Evolutionary conservation across 2,888 invertebrate species (phyloP), one percentile per base, ranked within the genome.

Genomic region (Sinohyriopsis cumingii): DNA sequence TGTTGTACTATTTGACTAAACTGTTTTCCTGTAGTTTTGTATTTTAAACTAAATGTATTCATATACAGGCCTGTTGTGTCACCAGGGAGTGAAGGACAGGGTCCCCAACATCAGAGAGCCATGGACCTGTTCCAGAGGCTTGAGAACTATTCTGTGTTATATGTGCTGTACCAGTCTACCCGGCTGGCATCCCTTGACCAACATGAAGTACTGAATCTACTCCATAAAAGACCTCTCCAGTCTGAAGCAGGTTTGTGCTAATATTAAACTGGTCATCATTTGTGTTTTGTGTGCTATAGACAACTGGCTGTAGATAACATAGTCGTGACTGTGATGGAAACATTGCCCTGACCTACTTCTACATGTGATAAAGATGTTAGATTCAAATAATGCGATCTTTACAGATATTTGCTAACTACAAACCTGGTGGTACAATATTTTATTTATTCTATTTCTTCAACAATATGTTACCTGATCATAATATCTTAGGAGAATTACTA

Each of bases 61-160:
- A 20, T 68, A 59, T 61, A 22, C 59, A 81, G 81, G 57, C 81
- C 81, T 22, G 62, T 81, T 45, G 57, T 78, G 59, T 69, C 73
- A 56, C 68, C 70, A 55, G 77, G 76, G 15, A 25, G 63, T 19
- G 57, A 54, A 18, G 55, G 70, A 12, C 62, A 59, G 1, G 75
- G 67, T 55, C 76, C 76, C 19, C 75, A 80, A 64, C 70, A 73
- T 45, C 77, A 78, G 72, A 67, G 82, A 70, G 84, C 85, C 22
- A 81, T 84, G 56, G 82, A 83, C 53, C 75, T 88, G 75, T 82
- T 87, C 67, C 83, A 81, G 59, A 83, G 84, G 2, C 75, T 88
- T 55, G 87, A 86, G 75, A 86, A 82, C 28, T 87, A 87, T 65
- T 87, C 87, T 53, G 85, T 87, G 7, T 70, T 88, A n/a, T 85